Base-by-base conservation (phyloP, 2,888 invertebrate genomes). In the Patella depressa region DNA sequence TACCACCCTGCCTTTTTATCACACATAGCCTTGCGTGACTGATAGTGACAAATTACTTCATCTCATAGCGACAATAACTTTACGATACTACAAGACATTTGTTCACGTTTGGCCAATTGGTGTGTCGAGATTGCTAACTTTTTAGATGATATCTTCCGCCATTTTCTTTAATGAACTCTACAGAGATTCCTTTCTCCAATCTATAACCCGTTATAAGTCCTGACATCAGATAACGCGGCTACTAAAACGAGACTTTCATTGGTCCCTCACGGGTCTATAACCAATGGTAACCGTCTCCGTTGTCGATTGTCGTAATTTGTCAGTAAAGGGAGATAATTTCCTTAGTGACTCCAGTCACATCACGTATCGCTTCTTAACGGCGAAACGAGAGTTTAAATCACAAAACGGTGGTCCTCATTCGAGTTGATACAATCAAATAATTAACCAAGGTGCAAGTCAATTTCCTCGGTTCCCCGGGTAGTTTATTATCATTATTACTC, bases 361-460 rank as follows among this genome's bases (percentile, higher is more conserved):
- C 65, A 24, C 19, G 24, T 65, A 65, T 65, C 65, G 65, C 19
- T 65, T 65, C 24, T 14, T 65, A 65, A 65, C 65, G 24, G 65
- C 65, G 24, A 65, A 65, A 65, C 65, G 65, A 65, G 65, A 19
- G 19, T 65, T 65, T 65, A 65, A 65, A 65, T 65, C 65, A 65
- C 19, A 65, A 65, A 65, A 65, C 24, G 19, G 65, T 65, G 65
- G 24, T 65, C 65, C 65, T 24, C 65, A 24, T 65, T 65, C 65
- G 24, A 15, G 19, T 65, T 65, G 65, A 65, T 65, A 65, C 65
- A 24, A 65, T 65, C 65, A 65, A 65, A 65, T 65, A 65, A 65
- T 65, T 65, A 65, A 65, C 65, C 65, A 65, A 24, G 65, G 65
- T 65, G 65, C 65, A 65, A 65, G 65, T 65, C 65, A 65, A 65